A percentile compares a stretch with the other conserved stretches of the same genome.
Conservation (phyloP, 2,113 vertebrate species). For the Todiramphus saurophagus region DNA sequence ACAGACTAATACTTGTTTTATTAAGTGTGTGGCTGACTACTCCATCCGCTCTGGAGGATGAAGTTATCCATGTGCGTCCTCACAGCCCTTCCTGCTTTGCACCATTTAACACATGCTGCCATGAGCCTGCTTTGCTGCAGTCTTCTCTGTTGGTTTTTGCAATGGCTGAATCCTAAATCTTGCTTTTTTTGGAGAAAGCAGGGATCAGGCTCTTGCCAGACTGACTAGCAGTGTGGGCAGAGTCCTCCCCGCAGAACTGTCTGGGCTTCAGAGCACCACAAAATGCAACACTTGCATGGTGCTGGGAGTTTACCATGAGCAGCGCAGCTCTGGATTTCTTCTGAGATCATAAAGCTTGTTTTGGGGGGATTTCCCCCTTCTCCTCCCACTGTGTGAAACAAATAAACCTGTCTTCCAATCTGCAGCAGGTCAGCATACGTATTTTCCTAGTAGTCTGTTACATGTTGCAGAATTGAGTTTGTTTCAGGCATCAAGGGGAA, state of each 20-base stretch:
- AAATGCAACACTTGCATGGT: not conserved
- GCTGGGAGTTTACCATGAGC: not conserved
- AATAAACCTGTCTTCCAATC: not conserved
- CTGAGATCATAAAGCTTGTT: not conserved
- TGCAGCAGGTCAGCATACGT: not conserved
- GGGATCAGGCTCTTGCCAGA: not conserved
- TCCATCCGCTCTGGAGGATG: not conserved
- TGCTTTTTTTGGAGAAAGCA: not conserved
- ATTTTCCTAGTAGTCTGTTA: not conserved
- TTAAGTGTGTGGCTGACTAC: conserved; percentile 21
- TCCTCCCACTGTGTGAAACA: not conserved
- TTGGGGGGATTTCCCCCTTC: not conserved
- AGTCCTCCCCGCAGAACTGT: fast-evolving
- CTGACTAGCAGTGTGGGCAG: not conserved
- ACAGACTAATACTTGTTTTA: conserved; percentile 22
- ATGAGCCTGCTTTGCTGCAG: not conserved
- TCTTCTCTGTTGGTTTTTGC: not conserved
- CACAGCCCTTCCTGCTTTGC: not conserved
- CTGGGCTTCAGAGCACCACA: not conserved
- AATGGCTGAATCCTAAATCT: not conserved
- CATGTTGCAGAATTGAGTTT: not conserved
- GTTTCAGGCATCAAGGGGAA: not conserved
- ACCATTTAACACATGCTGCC: not conserved
- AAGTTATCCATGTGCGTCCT: not conserved
- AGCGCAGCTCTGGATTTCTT: not conserved